Evolutionary conservation across 1,140 invertebrate genomes (phyloP).

Genomic region (Zelostemma sp.): DNA sequence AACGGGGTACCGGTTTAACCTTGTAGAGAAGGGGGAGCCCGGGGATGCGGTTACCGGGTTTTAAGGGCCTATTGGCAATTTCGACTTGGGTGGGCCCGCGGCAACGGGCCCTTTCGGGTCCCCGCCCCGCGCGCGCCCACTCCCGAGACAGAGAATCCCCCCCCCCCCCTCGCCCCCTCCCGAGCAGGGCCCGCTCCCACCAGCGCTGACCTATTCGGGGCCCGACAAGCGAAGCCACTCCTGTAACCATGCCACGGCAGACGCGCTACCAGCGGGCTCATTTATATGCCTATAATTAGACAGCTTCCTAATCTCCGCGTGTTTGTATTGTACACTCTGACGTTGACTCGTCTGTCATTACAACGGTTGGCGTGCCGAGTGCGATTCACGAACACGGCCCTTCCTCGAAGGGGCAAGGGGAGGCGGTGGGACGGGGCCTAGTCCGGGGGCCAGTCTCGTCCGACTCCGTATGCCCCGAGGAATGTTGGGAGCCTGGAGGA

Average conservation of each 20-base stretch:
- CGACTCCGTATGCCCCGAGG: conserved; percentile 20
- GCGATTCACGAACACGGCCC: conserved; percentile 17
- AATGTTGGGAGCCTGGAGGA: conserved; percentile 35
- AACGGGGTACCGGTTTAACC: too few species aligned
- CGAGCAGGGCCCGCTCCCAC: conserved; percentile 30
- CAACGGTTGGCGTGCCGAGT: conserved; percentile 33
- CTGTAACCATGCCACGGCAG: conserved; percentile 38
- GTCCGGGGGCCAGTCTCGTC: conserved; percentile 3
- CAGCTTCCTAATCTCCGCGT: conserved; percentile 56
- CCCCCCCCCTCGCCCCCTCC: conserved; percentile 51
- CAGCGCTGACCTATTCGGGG: conserved; percentile 29
- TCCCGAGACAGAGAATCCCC: conserved; percentile 52
- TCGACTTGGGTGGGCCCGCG: conserved; percentile 69
- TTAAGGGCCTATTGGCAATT: too few species aligned
- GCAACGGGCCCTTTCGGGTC: conserved; percentile 62
- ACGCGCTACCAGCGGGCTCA: conserved; percentile 50
- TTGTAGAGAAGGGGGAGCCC: too few species aligned
- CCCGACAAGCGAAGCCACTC: conserved; percentile 47
- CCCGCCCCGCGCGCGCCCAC: conserved; percentile 64
- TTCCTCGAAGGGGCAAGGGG: conserved; percentile 4
- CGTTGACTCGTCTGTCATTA: conserved; percentile 44
- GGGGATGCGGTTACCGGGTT: too few species aligned
- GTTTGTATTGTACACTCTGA: conserved; percentile 45
- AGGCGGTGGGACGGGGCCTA: not conserved
- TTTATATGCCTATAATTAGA: conserved; percentile 65